Evolutionary conservation across 2,113 vertebrate species (phyloP).

Genomic region (Xenopus tropicalis): UCB_Xtro_10.0 CM004443.2:69917001-69917500

Average conservation of each 20-base stretch:
- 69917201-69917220: not conserved
- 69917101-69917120: slow-evolving; percentile 27
- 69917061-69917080: slow-evolving; percentile 47
- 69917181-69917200: slow-evolving; percentile 2
- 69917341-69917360: slow-evolving; percentile 9
- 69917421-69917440: too few relatives aligned
- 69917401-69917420: not conserved
- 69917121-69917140: slow-evolving; percentile 18
- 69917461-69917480: too few relatives aligned
- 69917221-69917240: slow-evolving; percentile 17
- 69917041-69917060: slow-evolving; percentile 53
- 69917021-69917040: slow-evolving; percentile 54
- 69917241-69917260: slow-evolving; percentile 22
- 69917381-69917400: not conserved
- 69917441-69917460: too few relatives aligned
- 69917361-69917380: slow-evolving; percentile 13
- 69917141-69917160: slow-evolving; percentile 28
- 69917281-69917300: slow-evolving; percentile 31
- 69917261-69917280: slow-evolving; percentile 12
- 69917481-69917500: too few relatives aligned
- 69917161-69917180: slow-evolving; percentile 22
- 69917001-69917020: slow-evolving; percentile 53
- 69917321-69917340: slow-evolving; percentile 21
- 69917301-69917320: slow-evolving; percentile 23
- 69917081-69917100: slow-evolving; percentile 50